Evolutionary conservation across 2,113 vertebrate species (phyloP).

Genomic region (Asarcornis scutulata): DNA sequence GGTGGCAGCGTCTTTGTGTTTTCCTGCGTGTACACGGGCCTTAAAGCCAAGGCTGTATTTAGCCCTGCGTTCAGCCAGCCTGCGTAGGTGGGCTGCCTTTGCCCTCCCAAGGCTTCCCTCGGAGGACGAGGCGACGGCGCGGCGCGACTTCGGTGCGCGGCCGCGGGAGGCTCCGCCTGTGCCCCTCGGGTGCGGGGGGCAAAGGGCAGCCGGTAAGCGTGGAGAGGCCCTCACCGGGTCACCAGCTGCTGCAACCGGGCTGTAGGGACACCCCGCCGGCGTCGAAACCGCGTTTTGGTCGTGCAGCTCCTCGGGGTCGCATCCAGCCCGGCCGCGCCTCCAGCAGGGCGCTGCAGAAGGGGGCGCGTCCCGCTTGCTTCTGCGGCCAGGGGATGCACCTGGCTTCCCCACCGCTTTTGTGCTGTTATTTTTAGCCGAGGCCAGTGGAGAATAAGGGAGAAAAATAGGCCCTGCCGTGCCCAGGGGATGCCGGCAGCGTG

Average conservation of each 20-base stretch:
- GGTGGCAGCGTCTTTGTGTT: not conserved
- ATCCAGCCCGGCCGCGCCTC: not conserved
- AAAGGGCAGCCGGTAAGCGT: not conserved
- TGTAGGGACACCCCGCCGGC: not conserved
- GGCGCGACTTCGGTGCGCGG: not conserved
- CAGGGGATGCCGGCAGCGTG: not conserved
- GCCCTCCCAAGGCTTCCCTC: not conserved
- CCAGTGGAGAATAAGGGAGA: not conserved
- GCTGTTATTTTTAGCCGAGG: not conserved
- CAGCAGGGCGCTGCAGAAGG: not conserved
- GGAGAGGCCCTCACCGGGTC: not conserved
- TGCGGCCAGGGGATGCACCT: not conserved
- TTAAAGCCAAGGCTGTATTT: not conserved
- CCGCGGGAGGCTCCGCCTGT: not conserved
- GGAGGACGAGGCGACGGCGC: not conserved
- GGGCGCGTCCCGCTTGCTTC: not conserved
- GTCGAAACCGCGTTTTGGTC: not conserved
- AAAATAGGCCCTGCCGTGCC: not conserved
- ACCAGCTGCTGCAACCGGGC: not conserved
- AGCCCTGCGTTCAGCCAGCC: not conserved
- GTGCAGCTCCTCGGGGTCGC: not conserved
- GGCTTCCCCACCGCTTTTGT: not conserved
- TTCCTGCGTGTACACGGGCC: fast-evolving
- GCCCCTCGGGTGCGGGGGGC: not conserved
- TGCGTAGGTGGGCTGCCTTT: not conserved